Evolutionary conservation across 2,888 invertebrate genomes (phyloP).

Genomic region (Lepidocyrtoides sp.): DNA sequence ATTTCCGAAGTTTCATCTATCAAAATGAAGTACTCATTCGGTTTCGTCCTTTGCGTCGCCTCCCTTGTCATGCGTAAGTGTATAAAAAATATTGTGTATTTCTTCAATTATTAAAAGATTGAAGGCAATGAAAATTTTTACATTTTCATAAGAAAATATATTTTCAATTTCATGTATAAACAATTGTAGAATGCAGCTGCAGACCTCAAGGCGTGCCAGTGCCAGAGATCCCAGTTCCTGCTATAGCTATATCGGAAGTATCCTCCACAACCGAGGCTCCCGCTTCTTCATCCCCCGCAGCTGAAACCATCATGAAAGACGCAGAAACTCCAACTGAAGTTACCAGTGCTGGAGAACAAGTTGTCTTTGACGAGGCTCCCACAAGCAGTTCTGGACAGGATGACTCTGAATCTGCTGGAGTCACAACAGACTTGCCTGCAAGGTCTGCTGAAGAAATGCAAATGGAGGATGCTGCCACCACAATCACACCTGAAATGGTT

Average conservation of each 20-base stretch:
- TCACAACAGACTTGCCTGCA: slow-evolving; percentile 48
- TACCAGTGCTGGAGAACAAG: slow-evolving; percentile 39
- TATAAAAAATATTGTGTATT: no score
- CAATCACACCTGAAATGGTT: slow-evolving; percentile 39
- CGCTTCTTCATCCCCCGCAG: slow-evolving; percentile 33
- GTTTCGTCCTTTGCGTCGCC: slow-evolving; percentile 41
- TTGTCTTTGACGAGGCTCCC: slow-evolving; percentile 62
- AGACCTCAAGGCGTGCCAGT: slow-evolving; percentile 53
- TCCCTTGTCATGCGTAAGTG: slow-evolving; percentile 56
- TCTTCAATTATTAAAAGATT: slow-evolving; percentile 12
- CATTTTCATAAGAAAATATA: neutral
- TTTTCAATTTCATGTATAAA: neutral
- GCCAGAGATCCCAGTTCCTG: neutral
- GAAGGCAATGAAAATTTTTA: neutral
- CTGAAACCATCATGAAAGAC: slow-evolving; percentile 43
- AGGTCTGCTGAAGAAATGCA: slow-evolving; percentile 39
- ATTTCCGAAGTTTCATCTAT: neutral
- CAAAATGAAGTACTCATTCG: slow-evolving; percentile 70
- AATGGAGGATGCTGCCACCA: slow-evolving; percentile 18
- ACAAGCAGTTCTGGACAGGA: neutral
- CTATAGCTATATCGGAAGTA: neutral
- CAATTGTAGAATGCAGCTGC: slow-evolving; percentile 52
- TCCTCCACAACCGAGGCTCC: slow-evolving; percentile 17
- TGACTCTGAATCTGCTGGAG: slow-evolving; percentile 31
- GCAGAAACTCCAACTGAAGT: slow-evolving; percentile 60